These are phyloP conservation scores for Diarsia dahlii DNA, from an alignment of 2,888 invertebrate species.

Conservation along the genomic window DNA sequence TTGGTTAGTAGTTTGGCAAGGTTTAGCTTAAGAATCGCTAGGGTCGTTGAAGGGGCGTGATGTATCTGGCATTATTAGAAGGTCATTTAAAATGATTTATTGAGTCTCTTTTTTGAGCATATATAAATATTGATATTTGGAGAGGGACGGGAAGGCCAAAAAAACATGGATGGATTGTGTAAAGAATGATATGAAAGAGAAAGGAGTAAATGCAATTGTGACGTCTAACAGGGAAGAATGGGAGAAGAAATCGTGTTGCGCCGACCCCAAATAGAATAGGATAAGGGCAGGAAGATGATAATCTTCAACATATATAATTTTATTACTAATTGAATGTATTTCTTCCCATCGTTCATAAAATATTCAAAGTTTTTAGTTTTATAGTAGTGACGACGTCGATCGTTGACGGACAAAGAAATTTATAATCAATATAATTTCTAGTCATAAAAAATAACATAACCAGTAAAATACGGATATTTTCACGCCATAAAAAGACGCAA, in stretches of 20 bases:
- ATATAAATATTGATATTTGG: too few species aligned
- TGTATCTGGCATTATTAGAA: neutral
- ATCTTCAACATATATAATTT: too few species aligned
- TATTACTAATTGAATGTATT: neutral
- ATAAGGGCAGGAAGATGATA: too few species aligned
- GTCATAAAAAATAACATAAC: neutral
- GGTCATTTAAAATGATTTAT: neutral
- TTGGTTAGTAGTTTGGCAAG: neutral
- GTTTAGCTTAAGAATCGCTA: neutral
- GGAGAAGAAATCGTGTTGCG: too few species aligned
- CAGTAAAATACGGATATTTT: neutral
- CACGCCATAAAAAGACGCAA: neutral
- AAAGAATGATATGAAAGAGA: too few species aligned
- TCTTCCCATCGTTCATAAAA: neutral
- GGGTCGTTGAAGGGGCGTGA: neutral
- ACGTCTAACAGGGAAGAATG: too few species aligned
- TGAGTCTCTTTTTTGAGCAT: neutral
- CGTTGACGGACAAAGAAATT: neutral
- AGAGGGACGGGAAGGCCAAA: too few species aligned
- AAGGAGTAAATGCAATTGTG: too few species aligned
- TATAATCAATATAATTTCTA: neutral
- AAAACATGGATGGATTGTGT: too few species aligned
- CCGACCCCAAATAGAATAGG: too few species aligned
- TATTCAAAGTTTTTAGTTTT: neutral
- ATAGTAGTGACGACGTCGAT: neutral